Evolutionary conservation across 2,888 invertebrate species (phyloP), one percentile per base, ranked within the genome.

Genomic region (Plebejus anna): DNA sequence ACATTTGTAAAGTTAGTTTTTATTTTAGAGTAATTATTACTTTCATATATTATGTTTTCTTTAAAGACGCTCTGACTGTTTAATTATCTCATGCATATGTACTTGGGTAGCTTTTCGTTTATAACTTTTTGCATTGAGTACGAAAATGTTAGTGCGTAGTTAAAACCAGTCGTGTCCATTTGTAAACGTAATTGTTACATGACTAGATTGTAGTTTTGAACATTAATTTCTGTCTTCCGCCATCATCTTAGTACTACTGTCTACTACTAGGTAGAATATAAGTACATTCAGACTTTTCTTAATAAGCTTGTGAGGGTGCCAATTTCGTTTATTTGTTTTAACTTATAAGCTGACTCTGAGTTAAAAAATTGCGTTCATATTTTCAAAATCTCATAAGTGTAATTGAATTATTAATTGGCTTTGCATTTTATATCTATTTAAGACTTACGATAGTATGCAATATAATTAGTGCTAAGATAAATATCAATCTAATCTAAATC

Each of bases 91-190:
- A 32, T 32, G 66, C 32, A 66, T 61, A 28, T 22, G 22, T 13
- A 66, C 70, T 71, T 1, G n/a, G 38, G 28, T 71, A 71, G 42
- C 55, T 32, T 73, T 73, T 73, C 72, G 28, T 72, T 51, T 51
- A 51, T 22, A 22, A 22, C 73, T 55, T 55, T 73, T 73, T 73
- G 55, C 51, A 28, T 55, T 55, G 51, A 13, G 55, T 28, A 73
- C 32, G 32, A 13, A 73, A 55, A 55, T 70, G 55, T 75, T 77
- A 76, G 78, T 78, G 78, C 79, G 79, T 75, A 80, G 77, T 79
- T 75, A 70, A 77, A 79, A 80, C 80, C 80, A 78, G 80, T 81
- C 70, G 70, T 73, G 32, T 73, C 16, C 16, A 32, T 73, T 28
- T 51, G 73, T 73, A 73, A 71, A 57, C 47, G 76, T 75, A 70